Evolutionary conservation across 2,888 invertebrate genomes (phyloP).

Genomic region (Polietes domitor): DNA sequence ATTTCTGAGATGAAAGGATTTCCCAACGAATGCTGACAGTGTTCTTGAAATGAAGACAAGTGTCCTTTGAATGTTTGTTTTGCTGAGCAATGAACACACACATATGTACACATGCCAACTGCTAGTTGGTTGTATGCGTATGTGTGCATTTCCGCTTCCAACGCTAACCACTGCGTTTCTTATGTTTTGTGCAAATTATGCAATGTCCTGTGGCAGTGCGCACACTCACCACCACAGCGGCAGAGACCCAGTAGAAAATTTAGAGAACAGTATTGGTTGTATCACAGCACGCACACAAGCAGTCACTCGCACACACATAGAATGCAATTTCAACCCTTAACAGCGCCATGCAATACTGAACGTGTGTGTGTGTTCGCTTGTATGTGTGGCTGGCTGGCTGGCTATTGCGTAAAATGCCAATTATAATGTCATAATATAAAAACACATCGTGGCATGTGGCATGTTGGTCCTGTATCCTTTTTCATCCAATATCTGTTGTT

Average conservation of each 20-base stretch:
- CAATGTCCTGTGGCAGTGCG: conserved; percentile 68
- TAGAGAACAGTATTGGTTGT: conserved; percentile 59
- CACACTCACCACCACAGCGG: conserved; percentile 69
- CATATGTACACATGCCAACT: too few species aligned
- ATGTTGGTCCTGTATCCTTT: conserved; percentile 32
- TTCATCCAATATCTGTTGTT: not conserved
- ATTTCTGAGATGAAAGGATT: conserved; percentile 69
- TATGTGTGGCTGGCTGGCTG: conserved; percentile 15
- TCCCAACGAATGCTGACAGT: not conserved
- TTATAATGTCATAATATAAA: conserved; percentile 64
- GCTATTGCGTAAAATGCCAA: conserved; percentile 63
- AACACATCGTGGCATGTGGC: conserved; percentile 10
- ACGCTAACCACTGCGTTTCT: conserved; percentile 30
- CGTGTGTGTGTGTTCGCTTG: not conserved
- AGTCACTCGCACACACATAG: not conserved
- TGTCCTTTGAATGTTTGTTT: not conserved
- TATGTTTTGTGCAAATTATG: conserved; percentile 70
- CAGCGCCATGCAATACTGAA: not conserved
- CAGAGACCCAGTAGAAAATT: conserved; percentile 65
- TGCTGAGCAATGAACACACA: too few species aligned
- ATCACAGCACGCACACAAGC: conserved; percentile 12
- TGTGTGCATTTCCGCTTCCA: conserved; percentile 53
- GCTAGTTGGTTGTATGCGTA: not conserved
- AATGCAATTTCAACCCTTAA: conserved; percentile 69
- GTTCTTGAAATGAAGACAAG: not conserved